Conservation (phyloP, 1,140 invertebrate genomes). For the Aphaenogaster ashmeadi region DNA sequence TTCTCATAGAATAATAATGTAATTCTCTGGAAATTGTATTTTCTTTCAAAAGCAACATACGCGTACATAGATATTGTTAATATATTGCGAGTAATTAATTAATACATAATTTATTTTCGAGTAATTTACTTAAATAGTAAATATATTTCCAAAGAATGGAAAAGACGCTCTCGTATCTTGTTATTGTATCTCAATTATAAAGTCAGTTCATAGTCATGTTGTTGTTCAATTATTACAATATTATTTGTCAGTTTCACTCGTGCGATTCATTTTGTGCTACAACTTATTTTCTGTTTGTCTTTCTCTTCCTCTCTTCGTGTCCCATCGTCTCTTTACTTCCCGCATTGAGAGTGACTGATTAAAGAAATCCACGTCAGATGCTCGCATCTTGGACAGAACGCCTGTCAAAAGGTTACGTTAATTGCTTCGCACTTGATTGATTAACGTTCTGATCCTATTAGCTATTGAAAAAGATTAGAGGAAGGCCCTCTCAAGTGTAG, state of each 20-base stretch:
- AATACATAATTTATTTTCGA: background rate
- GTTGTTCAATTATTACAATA: slow-evolving; percentile 78
- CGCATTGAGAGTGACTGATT: slow-evolving; percentile 80
- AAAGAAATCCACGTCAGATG: slow-evolving; percentile 81
- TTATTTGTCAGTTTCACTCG: slow-evolving; percentile 80
- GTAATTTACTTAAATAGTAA: background rate
- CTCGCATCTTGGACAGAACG: slow-evolving; percentile 71
- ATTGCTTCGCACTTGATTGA: slow-evolving; percentile 80
- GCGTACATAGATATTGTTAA: background rate
- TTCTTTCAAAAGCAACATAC: too few relatives aligned
- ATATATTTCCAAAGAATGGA: background rate
- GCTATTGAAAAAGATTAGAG: slow-evolving; percentile 70
- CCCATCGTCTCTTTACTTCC: slow-evolving; percentile 58
- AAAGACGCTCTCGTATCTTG: background rate
- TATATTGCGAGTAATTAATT: background rate
- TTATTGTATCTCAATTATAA: background rate
- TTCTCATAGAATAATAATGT: background rate
- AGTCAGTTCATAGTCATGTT: background rate
- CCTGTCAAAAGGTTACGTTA: slow-evolving; percentile 80
- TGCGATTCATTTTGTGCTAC: slow-evolving; percentile 79
- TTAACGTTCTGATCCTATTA: slow-evolving; percentile 81
- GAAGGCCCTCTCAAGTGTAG: slow-evolving; percentile 60
- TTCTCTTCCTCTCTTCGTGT: slow-evolving; percentile 39
- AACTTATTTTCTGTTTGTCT: slow-evolving; percentile 70
- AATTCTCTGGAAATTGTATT: slow-evolving; percentile 25